Base-by-base conservation (phyloP, 2,888 invertebrate genomes). In the Dascillus cervinus region DNA sequence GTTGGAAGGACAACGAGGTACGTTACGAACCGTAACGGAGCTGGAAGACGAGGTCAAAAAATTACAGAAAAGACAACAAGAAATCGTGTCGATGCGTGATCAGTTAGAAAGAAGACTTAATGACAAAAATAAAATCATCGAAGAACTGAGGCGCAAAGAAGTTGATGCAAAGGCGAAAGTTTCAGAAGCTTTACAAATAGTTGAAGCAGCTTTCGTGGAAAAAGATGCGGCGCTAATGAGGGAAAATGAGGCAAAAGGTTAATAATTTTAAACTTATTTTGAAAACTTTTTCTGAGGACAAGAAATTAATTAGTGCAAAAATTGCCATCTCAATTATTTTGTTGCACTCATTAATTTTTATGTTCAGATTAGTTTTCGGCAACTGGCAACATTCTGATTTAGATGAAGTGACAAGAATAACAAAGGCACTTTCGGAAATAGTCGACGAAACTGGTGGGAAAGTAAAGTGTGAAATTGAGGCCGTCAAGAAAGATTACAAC, bases 391-490 rank as follows among this genome's bases (percentile, higher is more conserved):
- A 17, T 17, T 17, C 17, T 26, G 36, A 64, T 64, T 49, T 58
- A 70, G 79, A 69, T 34, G 77, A 81, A 60, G 56, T 72, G 15
- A 49, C 59, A 4, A 62, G 69, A 40, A 49, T 78, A 13, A 75
- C 75, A 22, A 60, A 67, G 26, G 64, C 62, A 1, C 60, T 79
- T 29, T 62, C 67, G 1, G 67, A 66, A 28, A 62, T 75, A 1
- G 69, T 73, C 53, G 68, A 69, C 20, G 73, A 77, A 27, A 68
- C 73, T 1, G 73, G 75, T 37, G 53, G 61, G 1, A 69, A 67
- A 38, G 67, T 74, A 20, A 73, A 74, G 45, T 64, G 53, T n/a
- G 79, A 84, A 56, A 62, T 78, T 26, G 67, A 67, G 3, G 65
- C 66, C 28, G 56, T 76, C 0, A 77, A 69, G 51, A 65, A 71